Conservation (phyloP, 2,113 vertebrate genomes). For the Osmerus eperlanus region DNA sequence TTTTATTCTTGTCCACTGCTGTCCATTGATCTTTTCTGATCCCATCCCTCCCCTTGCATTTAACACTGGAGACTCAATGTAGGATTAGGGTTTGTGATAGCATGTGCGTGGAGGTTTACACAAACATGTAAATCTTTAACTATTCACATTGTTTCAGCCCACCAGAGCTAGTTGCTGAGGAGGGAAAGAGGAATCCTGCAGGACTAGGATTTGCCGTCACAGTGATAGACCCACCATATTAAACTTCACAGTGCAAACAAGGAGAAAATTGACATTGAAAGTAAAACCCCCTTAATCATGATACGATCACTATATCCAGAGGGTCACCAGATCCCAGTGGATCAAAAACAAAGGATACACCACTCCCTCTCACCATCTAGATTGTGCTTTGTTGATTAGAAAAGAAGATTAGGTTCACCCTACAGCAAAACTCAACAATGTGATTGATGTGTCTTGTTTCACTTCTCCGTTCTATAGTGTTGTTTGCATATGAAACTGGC, state of each 20-base stretch:
- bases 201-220: slow-evolving; percentile 58
- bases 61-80: too few species aligned
- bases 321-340: slow-evolving; percentile 41
- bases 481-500: slow-evolving; percentile 49
- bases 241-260: slow-evolving; percentile 77
- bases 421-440: slow-evolving; percentile 55
- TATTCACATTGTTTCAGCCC: neutral
- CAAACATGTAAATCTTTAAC: neutral
- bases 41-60: too few species aligned
- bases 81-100: neutral
- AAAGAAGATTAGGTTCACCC: slow-evolving; percentile 67
- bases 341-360: slow-evolving; percentile 53
- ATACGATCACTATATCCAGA: slow-evolving; percentile 55
- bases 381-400: slow-evolving; percentile 80
- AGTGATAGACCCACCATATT: slow-evolving; percentile 63
- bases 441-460: slow-evolving; percentile 64
- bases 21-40: too few species aligned
- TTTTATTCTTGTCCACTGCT: too few species aligned
- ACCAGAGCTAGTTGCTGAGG: slow-evolving; percentile 13
- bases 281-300: slow-evolving; percentile 60
- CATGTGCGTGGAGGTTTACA: slow-evolving; percentile 13
- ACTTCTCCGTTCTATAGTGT: slow-evolving; percentile 40
- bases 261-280: slow-evolving; percentile 67
- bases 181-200: slow-evolving; percentile 36
- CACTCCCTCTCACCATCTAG: slow-evolving; percentile 63